These are phyloP conservation scores for Rhimphoctona megacephalus DNA, from an alignment of 2,888 invertebrate species.

Conservation along the genomic window DNA sequence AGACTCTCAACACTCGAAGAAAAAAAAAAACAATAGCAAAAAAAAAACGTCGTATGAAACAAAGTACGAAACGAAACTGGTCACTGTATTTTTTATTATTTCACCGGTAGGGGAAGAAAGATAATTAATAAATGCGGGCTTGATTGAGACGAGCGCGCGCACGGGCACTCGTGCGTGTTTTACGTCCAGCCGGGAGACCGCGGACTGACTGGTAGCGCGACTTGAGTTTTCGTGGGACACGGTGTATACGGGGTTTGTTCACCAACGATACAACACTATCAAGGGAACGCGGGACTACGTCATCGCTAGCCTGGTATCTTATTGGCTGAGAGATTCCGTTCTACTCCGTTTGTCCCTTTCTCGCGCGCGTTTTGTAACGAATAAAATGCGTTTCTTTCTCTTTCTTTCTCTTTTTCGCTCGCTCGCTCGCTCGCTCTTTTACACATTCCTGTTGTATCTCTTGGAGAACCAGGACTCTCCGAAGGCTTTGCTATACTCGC, in stretches of 20 bases:
- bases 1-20: constrained; percentile 59
- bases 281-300: constrained; percentile 79
- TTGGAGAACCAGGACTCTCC: background rate
- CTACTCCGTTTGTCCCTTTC: constrained; percentile 68
- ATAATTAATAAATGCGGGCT: background rate
- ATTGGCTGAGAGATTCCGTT: constrained; percentile 77
- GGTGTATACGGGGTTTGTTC: constrained; percentile 48
- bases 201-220: constrained; percentile 82
- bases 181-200: constrained; percentile 83
- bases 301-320: constrained; percentile 77
- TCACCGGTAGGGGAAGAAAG: constrained; percentile 9
- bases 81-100: constrained; percentile 29
- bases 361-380: constrained; percentile 33
- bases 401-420: constrained; percentile 68
- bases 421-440: constrained; percentile 23
- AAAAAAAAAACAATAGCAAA: constrained; percentile 59
- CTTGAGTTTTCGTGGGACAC: constrained; percentile 81
- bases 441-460: constrained; percentile 53
- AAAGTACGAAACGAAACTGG: constrained; percentile 38
- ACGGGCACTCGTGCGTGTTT: constrained; percentile 32
- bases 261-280: constrained; percentile 62
- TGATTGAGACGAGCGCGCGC: background rate
- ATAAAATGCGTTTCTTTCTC: constrained; percentile 65
- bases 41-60: constrained; percentile 52
- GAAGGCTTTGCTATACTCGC: constrained; percentile 36